phyloP scores from a whole-genome alignment of 2,113 vertebrate genomes.

The Silurus meridionalis region DNA sequence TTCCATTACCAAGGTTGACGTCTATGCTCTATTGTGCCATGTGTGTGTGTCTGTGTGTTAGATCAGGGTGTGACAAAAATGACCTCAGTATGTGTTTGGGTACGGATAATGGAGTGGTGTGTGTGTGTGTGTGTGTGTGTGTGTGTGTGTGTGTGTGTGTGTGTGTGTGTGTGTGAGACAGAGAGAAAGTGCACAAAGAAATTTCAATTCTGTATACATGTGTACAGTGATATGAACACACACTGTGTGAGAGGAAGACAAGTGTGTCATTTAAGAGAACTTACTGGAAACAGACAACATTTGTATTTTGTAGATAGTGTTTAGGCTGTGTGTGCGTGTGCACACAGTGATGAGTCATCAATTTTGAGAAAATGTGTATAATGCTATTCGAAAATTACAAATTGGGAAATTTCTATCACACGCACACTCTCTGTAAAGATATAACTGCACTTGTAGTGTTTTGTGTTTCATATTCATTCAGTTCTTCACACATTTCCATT shows the following conservation, averaged over 20 bases:
- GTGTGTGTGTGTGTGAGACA: conserved; percentile 21
- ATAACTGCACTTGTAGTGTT: background rate
- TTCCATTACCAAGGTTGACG: background rate
- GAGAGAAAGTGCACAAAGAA: background rate
- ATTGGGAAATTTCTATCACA: background rate
- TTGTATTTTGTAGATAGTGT: conserved; percentile 21
- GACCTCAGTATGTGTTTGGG: conserved; percentile 19
- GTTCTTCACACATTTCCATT: background rate
- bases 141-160: conserved; percentile 44
- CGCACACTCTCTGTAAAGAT: background rate
- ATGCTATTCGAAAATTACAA: background rate
- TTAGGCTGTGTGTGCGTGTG: conserved; percentile 32
- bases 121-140: background rate
- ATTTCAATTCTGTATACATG: background rate
- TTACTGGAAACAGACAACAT: conserved; percentile 15
- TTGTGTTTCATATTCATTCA: background rate
- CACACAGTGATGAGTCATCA: background rate
- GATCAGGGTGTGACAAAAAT: conserved; percentile 15
- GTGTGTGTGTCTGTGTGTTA: background rate
- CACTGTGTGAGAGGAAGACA: background rate
- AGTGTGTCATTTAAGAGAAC: background rate
- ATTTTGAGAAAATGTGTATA: background rate
- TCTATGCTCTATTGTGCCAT: no score
- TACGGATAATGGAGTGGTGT: background rate
- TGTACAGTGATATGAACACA: background rate